Evolutionary conservation across 2,797 vertebrate genomes (phyloP).

Genomic region (Aselliscus stoliczkanus): DNA sequence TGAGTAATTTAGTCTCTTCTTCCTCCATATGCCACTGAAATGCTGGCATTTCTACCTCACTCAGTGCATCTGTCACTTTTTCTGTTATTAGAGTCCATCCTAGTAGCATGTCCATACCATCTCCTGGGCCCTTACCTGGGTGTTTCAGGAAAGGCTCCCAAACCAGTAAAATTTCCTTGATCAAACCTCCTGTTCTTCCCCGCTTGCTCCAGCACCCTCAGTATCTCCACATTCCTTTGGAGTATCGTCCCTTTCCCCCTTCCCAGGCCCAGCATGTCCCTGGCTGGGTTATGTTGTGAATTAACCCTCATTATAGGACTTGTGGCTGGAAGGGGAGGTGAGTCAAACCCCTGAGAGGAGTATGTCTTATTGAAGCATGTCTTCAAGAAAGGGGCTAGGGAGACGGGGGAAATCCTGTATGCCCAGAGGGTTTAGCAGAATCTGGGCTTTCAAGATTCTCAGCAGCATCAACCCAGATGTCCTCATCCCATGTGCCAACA

Average conservation of each 20-base stretch:
- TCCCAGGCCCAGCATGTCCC: not conserved
- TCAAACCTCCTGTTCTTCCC: not conserved
- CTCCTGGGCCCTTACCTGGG: not conserved
- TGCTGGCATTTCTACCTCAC: not conserved
- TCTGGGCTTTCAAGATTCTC: not conserved
- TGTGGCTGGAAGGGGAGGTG: not conserved
- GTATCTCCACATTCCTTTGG: not conserved
- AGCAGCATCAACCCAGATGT: not conserved
- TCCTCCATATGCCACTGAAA: fast-evolving
- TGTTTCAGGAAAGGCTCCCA: not conserved
- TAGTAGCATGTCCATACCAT: not conserved
- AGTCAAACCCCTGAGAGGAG: no score
- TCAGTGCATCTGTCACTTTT: not conserved
- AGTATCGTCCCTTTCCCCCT: not conserved
- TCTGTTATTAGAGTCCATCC: not conserved
- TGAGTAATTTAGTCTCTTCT: not conserved
- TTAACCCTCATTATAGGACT: not conserved
- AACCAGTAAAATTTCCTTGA: not conserved
- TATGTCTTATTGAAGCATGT: not conserved
- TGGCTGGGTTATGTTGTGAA: not conserved
- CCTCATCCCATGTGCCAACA: not conserved
- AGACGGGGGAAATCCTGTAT: not conserved
- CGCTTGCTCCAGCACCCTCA: no score
- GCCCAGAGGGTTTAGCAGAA: not conserved
- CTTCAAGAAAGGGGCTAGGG: not conserved